Percentiles rank a stretch among this genome's conserved stretches.
These are phyloP conservation scores for Lichenostomus cassidix DNA, from an alignment of 2,113 vertebrate genomes.

Conservation along the genomic window DNA sequence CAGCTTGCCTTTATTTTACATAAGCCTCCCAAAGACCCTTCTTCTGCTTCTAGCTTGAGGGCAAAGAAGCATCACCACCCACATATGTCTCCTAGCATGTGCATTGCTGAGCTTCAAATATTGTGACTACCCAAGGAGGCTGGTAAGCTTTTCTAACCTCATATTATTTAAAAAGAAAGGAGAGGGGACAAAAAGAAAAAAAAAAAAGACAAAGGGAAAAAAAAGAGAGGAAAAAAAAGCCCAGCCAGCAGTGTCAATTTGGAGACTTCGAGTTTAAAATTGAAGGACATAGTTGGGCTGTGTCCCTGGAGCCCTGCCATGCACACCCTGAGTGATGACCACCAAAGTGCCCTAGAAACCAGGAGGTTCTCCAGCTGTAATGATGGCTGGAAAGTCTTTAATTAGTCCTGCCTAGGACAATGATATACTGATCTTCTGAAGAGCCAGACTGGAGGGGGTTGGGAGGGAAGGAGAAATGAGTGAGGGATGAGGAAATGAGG, in stretches of 20 bases:
- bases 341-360: not conserved
- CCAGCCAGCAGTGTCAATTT: not conserved
- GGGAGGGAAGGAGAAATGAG: not conserved
- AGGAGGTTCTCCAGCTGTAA: not conserved
- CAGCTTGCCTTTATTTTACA: not conserved
- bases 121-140: not conserved
- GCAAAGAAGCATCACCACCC: not conserved
- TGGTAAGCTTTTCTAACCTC: not conserved
- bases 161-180: not conserved
- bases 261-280: not conserved
- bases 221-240: not conserved
- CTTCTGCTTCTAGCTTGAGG: not conserved
- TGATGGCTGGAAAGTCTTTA: not conserved
- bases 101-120: not conserved
- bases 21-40: not conserved
- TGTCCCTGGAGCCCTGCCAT: not conserved
- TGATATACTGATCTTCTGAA: not conserved
- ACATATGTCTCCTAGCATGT: not conserved
- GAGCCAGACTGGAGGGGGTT: not conserved
- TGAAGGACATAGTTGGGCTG: not conserved
- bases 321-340: not conserved
- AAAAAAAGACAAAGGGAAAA: accelerated
- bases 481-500: not conserved
- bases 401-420: not conserved
- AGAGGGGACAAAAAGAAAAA: not conserved